Base-by-base conservation (phyloP, 2,888 invertebrate genomes). In the Eupithecia subfuscata region DNA sequence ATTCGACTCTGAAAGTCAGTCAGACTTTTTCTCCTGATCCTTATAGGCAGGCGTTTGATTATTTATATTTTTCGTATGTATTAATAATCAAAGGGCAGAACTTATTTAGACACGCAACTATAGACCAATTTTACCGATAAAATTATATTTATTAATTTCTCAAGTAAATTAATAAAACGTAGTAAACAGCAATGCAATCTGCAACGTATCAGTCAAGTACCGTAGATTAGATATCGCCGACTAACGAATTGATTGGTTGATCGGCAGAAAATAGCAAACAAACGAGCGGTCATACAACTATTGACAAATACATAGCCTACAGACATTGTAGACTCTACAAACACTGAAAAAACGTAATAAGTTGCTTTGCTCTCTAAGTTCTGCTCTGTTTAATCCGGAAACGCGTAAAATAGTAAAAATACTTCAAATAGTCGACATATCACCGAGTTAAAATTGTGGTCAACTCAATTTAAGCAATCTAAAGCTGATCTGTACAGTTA, bases 401-500 rank as follows among this genome's bases (percentile, higher is more conserved):
- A 9, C n/a, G 67, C n/a, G 34, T 67, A 56, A 4, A 60, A 60
- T 25, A 60, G 25, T 25, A 12, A 60, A 25, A 25, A 22, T 25
- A 60, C 25, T 60, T 8, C 14, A 60, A 68, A n/a, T 22, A 68
- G 5, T 40, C 43, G 43, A 18, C 11, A 7, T 22, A 9, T 6
- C n/a, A 12, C 25, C 22, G n/a, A 67, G 25, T 43, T 68, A 45
- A 68, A 14, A 22, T 22, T 68, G 68, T 40, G 43, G 60, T 60
- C n/a, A 12, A 60, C 60, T 40, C 25, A 73, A 69, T 68, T 22
- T 6, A 14, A 64, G 64, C 64, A 30, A 64, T 22, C n/a, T 65
- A 76, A 76, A 73, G 68, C 69, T 65, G n/a, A 67, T 71, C 70
- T 60, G 18, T 22, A 70, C 43, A 71, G 70, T 74, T 68, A 74